Base-by-base conservation (phyloP, 2,797 vertebrate species). In the Otolemur crassicaudatus region DNA sequence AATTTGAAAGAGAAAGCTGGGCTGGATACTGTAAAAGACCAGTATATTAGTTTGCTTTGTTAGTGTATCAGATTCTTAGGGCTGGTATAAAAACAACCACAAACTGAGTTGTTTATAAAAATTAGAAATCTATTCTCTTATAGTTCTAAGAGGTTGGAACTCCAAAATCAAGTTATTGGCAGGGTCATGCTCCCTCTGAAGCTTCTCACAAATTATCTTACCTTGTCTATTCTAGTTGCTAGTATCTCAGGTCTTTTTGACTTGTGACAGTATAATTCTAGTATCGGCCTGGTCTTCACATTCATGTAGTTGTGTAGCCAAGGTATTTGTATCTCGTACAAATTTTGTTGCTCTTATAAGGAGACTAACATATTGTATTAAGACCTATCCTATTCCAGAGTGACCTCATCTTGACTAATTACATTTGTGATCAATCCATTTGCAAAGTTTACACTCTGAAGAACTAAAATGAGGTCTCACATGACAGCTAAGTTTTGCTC, bases 1-100 rank as follows among this genome's bases (percentile, higher is more conserved):
- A 84, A 92, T 84, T 80, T 75, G 7, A 8, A 46, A 69, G 4
- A 60, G 58, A 58, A 63, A 9, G 53, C 22, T 79, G 5, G 14
- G 9, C 11, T 49, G 12, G 6, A 73, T 4, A 25, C 1, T 72
- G 16, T 29, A 63, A 75, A 23, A 2, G 2, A 0, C 0, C 14
- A 79, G 3, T n/a, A 2, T 31, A 65, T 80, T 70, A 76, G 7
- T 75, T 13, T 37, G 2, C 60, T 75, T 94, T 67, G 8, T 22
- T 90, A 40, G 7, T 29, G 1, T 23, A 13, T 40, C 58, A 49
- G 22, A 56, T 95, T 76, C 25, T 3, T 83, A 70, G 11, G 13
- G 8, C 22, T 86, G 6, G 5, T 77, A 7, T 43, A 60, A 89
- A 4, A 94, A 75, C 40, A 8, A 43, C 1, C 22, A 81, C 12